Percentiles rank a stretch among this genome's conserved stretches.
Evolutionary conservation across 2,888 invertebrate genomes (phyloP).

Genomic region (Nomada lathburiana): DNA sequence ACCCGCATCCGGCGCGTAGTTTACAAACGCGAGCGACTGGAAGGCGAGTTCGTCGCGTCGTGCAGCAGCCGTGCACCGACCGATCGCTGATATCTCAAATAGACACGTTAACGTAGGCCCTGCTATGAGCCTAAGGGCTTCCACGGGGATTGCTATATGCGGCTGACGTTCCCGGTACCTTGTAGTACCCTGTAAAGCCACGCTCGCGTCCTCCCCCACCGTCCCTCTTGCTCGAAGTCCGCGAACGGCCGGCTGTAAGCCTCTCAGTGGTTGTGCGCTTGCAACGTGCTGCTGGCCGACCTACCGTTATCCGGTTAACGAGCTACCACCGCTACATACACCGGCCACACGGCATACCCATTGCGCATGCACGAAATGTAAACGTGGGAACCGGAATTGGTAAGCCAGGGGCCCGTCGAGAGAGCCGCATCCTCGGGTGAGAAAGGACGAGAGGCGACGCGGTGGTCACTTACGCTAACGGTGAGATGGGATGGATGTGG

Average conservation of each 20-base stretch:
- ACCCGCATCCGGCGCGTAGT: slow-evolving; percentile 13
- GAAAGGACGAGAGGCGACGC: slow-evolving; percentile 68
- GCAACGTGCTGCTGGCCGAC: slow-evolving; percentile 76
- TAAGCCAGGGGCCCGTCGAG: slow-evolving; percentile 65
- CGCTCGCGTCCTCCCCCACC: slow-evolving; percentile 50
- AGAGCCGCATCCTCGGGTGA: slow-evolving; percentile 63
- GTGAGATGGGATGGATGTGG: slow-evolving; percentile 7
- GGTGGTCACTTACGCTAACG: slow-evolving; percentile 48
- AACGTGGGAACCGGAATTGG: slow-evolving; percentile 85
- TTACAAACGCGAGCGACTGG: slow-evolving; percentile 49
- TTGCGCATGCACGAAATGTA: slow-evolving; percentile 85
- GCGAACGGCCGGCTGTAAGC: slow-evolving; percentile 19
- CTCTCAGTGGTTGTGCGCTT: slow-evolving; percentile 67
- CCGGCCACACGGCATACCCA: slow-evolving; percentile 78
- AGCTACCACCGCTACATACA: slow-evolving; percentile 83
- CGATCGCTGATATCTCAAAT: slow-evolving; percentile 82
- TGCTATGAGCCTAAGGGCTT: slow-evolving; percentile 73
- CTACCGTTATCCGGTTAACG: slow-evolving; percentile 84
- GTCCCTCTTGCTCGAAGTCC: slow-evolving; percentile 16
- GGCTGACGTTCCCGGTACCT: slow-evolving; percentile 65
- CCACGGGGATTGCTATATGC: slow-evolving; percentile 62
- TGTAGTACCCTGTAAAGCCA: slow-evolving; percentile 68
- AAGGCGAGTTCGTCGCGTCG: slow-evolving; percentile 68
- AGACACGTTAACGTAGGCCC: slow-evolving; percentile 79
- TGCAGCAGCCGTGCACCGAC: slow-evolving; percentile 71